A percentile compares a stretch with the other conserved stretches of the same genome.
These are phyloP conservation scores for Keiferia lycopersicella DNA, from an alignment of 2,888 invertebrate genomes.

Conservation along the genomic window DNA sequence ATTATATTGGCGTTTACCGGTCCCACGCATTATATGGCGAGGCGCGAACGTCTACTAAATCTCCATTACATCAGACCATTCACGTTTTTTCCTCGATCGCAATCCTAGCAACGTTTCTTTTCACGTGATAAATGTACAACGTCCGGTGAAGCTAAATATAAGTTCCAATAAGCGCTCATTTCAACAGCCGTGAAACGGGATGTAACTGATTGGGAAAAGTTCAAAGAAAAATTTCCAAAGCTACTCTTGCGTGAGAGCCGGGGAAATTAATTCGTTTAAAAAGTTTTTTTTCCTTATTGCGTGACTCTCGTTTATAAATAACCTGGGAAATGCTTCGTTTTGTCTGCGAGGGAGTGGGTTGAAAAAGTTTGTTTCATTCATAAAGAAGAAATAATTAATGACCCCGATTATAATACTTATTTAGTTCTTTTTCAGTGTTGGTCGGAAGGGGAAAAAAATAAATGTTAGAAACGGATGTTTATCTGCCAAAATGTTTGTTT, in stretches of 20 bases:
- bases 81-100: conserved; percentile 26
- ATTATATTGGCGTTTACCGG: neutral
- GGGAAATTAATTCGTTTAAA: conserved; percentile 15
- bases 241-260: conserved; percentile 13
- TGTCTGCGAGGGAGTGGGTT: conserved; percentile 1
- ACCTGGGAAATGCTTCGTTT: neutral
- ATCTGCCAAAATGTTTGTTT: conserved; percentile 3
- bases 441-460: neutral
- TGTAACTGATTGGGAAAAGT: conserved; percentile 25
- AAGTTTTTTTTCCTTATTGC: conserved; percentile 24
- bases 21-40: conserved; percentile 12
- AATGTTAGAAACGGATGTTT: neutral
- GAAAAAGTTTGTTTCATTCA: conserved; percentile 15
- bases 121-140: conserved; percentile 30
- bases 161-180: conserved; percentile 25
- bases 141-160: conserved; percentile 26
- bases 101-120: conserved; percentile 27
- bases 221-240: conserved; percentile 20
- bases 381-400: conserved; percentile 2
- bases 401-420: neutral
- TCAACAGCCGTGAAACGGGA: conserved; percentile 22
- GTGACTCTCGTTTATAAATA: conserved; percentile 24
- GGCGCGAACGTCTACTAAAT: conserved; percentile 23
- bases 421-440: neutral
- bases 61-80: conserved; percentile 25